Evolutionary conservation across 2,113 vertebrate species (phyloP).

Genomic region (Heterochromis multidens): DNA sequence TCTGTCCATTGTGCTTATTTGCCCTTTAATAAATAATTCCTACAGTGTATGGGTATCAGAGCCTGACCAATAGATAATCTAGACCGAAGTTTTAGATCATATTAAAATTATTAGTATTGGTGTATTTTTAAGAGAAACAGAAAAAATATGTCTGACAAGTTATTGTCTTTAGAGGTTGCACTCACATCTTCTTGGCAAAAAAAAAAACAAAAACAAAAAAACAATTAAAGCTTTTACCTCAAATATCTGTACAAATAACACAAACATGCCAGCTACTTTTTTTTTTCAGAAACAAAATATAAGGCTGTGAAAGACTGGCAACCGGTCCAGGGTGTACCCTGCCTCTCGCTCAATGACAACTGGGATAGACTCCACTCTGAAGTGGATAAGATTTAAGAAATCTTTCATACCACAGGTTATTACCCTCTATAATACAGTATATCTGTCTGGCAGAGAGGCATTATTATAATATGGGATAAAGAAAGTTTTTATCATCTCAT

Average conservation of each 20-base stretch:
- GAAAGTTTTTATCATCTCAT: not conserved
- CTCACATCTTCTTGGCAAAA: too few species aligned
- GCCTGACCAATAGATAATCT: not conserved
- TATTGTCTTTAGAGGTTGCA: too few species aligned
- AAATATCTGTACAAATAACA: not conserved
- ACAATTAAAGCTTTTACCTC: not conserved
- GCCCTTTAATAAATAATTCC: not conserved
- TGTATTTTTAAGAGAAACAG: too few species aligned
- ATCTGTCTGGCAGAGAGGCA: not conserved
- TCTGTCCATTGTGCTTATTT: not conserved
- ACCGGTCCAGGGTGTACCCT: too few species aligned
- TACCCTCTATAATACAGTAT: not conserved
- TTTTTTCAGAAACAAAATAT: not conserved
- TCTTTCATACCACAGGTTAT: not conserved
- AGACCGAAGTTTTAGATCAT: not conserved
- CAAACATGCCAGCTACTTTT: not conserved
- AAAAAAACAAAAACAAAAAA: too few species aligned
- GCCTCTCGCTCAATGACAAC: not conserved
- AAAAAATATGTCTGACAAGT: too few species aligned
- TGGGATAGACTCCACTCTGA: not conserved
- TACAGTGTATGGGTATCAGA: not conserved
- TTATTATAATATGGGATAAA: not conserved
- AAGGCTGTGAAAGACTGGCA: too few species aligned
- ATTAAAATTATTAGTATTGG: not conserved
- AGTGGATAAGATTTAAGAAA: not conserved